A percentile compares a stretch with the other conserved stretches of the same genome.
Evolutionary conservation across 2,888 invertebrate species (phyloP).

Genomic region (Anaspis maculata): DNA sequence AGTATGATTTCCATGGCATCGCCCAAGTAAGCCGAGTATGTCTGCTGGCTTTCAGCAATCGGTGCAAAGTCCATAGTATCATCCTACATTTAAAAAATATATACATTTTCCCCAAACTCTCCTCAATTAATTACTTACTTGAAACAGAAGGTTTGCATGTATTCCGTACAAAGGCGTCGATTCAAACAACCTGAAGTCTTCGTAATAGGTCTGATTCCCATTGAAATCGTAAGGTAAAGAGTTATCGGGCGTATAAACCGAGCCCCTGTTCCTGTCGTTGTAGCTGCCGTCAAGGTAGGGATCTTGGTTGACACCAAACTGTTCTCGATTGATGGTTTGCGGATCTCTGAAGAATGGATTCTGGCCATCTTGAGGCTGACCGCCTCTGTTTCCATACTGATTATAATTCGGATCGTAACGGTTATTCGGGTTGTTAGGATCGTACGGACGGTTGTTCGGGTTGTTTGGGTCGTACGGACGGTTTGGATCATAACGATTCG

Average conservation of each 20-base stretch:
- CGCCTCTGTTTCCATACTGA: no score
- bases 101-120: no score
- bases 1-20: constrained; percentile 60
- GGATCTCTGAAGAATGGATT: constrained; percentile 29
- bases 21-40: constrained; percentile 65
- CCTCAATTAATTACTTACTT: constrained; percentile 59
- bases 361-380: constrained; percentile 12
- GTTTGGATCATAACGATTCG: constrained; percentile 8
- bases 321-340: constrained; percentile 28
- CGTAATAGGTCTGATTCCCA: constrained; percentile 37
- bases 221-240: constrained; percentile 9
- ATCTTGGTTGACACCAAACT: constrained; percentile 35
- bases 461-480: constrained; percentile 1
- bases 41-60: constrained; percentile 66
- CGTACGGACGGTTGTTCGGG: constrained; percentile 3
- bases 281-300: constrained; percentile 26
- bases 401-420: constrained; percentile 10
- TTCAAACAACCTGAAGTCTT: constrained; percentile 65
- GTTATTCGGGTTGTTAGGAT: constrained; percentile 6
- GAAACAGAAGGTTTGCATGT: constrained; percentile 68
- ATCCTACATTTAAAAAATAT: constrained; percentile 57
- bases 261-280: constrained; percentile 11
- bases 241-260: constrained; percentile 12
- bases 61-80: constrained; percentile 56
- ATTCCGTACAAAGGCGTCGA: constrained; percentile 59